phyloP scores from a whole-genome alignment of 2,888 invertebrate species.

The Cyaniris semiargus region DNA sequence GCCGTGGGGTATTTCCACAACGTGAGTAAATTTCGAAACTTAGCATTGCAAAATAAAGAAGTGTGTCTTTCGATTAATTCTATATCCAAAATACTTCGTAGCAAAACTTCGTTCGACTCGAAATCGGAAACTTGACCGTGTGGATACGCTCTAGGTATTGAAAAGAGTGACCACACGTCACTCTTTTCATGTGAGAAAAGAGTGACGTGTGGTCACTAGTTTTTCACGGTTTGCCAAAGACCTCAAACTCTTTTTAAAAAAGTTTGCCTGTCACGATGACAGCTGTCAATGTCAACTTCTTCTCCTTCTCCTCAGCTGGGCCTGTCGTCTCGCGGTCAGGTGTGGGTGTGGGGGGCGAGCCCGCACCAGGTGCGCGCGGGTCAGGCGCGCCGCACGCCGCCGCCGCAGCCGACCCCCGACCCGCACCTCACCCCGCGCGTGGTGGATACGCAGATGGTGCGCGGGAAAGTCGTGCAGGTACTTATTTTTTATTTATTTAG shows the following conservation, averaged over 20 bases:
- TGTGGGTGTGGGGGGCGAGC: conserved; percentile 82
- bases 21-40: conserved; percentile 59
- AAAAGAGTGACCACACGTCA: no score
- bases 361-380: conserved; percentile 82
- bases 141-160: no score
- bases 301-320: conserved; percentile 66
- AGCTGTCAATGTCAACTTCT: neutral
- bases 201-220: no score
- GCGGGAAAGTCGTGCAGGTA: conserved; percentile 83
- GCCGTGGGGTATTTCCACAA: conserved; percentile 84
- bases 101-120: no score
- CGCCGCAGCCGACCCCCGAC: conserved; percentile 43
- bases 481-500: conserved; percentile 13
- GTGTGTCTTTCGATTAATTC: no score
- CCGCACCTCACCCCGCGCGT: conserved; percentile 81
- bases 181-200: no score
- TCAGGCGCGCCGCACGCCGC: conserved; percentile 64
- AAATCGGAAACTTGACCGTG: no score
- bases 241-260: no score
- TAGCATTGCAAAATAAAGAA: no score
- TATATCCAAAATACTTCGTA: no score
- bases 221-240: no score
- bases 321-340: conserved; percentile 66
- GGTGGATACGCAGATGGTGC: conserved; percentile 83
- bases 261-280: neutral